Percentiles rank a stretch among this genome's conserved stretches.
phyloP scores from a whole-genome alignment of 2,888 invertebrate species.

The Pterobdella sp. region DNA sequence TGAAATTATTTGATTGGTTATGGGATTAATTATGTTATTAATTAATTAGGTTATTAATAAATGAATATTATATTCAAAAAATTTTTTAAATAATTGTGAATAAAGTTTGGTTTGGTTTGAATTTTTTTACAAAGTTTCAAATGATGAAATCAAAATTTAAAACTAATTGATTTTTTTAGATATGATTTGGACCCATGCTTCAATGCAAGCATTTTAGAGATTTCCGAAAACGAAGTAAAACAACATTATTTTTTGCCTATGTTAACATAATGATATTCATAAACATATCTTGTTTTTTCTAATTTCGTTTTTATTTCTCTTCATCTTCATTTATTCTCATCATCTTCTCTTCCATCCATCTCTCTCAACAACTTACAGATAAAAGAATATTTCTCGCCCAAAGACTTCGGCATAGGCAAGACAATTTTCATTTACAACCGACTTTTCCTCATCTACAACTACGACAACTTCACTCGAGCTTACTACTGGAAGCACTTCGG shows the following conservation, averaged over 20 bases:
- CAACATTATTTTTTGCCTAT: no score
- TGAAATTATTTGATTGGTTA: no score
- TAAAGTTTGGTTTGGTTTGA: no score
- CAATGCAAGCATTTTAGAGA: conserved; percentile 18
- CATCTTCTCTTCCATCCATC: background rate
- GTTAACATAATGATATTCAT: no score
- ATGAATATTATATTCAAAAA: no score
- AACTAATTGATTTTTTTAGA: no score
- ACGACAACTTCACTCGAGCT: conserved; percentile 70
- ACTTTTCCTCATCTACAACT: conserved; percentile 66
- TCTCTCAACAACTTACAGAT: conserved; percentile 57
- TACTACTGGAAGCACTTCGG: conserved; percentile 60
- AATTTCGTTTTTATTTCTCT: background rate
- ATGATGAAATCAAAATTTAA: no score
- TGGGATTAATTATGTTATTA: no score
- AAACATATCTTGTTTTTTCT: no score
- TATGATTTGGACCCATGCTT: conserved; percentile 23
- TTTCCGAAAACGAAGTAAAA: conserved; percentile 15
- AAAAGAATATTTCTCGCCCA: conserved; percentile 68
- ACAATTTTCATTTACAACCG: conserved; percentile 51
- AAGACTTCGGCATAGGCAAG: conserved; percentile 63
- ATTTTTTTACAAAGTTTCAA: no score
- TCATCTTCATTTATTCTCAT: background rate
- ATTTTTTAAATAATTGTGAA: no score
- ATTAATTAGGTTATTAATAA: no score